These are phyloP conservation scores for Pammene aurita DNA, from an alignment of 2,888 invertebrate species.

Conservation along the genomic window DNA sequence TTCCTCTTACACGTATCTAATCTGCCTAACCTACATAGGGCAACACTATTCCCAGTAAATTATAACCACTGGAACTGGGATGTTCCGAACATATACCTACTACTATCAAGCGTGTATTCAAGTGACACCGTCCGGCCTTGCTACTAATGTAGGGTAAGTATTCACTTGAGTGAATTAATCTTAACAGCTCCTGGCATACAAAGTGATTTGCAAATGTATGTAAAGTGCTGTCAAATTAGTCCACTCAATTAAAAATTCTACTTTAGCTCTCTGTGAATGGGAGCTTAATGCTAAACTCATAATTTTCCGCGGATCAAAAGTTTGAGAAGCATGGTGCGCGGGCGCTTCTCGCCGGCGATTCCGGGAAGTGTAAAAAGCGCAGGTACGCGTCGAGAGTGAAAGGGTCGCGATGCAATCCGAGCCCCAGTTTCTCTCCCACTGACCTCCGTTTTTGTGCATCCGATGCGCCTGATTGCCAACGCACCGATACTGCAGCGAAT, in stretches of 20 bases:
- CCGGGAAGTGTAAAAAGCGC: conserved; percentile 80
- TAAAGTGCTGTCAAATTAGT: too few relatives aligned
- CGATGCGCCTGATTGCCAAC: conserved; percentile 63
- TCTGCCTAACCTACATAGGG: too few relatives aligned
- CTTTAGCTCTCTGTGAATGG: neutral
- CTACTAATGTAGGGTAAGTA: too few relatives aligned
- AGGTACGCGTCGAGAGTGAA: conserved; percentile 81
- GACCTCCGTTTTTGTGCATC: conserved; percentile 70
- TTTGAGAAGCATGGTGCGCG: conserved; percentile 61
- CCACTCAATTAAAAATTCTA: too few relatives aligned
- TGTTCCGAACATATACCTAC: too few relatives aligned
- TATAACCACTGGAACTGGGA: neutral
- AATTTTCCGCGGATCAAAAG: conserved; percentile 51
- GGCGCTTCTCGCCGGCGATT: conserved; percentile 63
- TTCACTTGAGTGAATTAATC: too few relatives aligned
- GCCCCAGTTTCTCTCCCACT: conserved; percentile 73
- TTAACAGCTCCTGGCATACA: too few relatives aligned
- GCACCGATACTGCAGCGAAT: conserved; percentile 63
- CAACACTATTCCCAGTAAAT: too few relatives aligned
- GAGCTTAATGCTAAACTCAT: neutral
- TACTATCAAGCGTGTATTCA: too few relatives aligned
- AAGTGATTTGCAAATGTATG: too few relatives aligned
- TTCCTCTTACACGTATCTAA: too few relatives aligned
- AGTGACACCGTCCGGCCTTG: too few relatives aligned
- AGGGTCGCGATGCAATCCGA: conserved; percentile 81